Conservation (phyloP, 2,113 vertebrate genomes). For the Hiodon alosoides region DNA sequence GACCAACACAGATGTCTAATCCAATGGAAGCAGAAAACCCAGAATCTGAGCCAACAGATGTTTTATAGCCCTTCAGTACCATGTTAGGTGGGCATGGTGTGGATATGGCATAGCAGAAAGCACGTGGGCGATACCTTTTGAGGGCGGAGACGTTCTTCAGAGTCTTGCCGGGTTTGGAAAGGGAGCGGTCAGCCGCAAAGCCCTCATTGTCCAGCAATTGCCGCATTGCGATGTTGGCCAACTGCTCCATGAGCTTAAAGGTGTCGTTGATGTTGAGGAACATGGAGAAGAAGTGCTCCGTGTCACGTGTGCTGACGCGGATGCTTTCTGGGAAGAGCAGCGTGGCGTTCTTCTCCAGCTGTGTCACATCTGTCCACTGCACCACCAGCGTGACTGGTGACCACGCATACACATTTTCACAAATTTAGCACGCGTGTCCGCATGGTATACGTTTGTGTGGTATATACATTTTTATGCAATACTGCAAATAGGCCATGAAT, state of each 20-base stretch:
- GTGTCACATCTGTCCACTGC: conserved; percentile 89
- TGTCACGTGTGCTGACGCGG: conserved; percentile 80
- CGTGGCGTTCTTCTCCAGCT: conserved; percentile 88
- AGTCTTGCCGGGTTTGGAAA: conserved; percentile 75
- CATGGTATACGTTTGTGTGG: too few species aligned
- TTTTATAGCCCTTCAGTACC: too few species aligned
- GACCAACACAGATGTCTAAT: too few species aligned
- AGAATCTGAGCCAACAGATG: too few species aligned
- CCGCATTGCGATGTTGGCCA: conserved; percentile 92
- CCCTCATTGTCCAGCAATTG: conserved; percentile 85
- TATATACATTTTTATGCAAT: not conserved
- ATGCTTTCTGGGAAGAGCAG: conserved; percentile 91
- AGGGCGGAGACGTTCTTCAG: conserved; percentile 85
- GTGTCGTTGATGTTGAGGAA: conserved; percentile 93
- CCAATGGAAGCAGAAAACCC: too few species aligned
- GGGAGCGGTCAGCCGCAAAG: conserved; percentile 75
- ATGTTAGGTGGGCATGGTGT: too few species aligned
- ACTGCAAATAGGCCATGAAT: not conserved
- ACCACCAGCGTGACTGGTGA: conserved; percentile 82
- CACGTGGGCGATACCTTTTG: conserved; percentile 60
- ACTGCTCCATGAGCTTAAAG: conserved; percentile 94
- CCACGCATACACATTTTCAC: not conserved
- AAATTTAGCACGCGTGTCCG: too few species aligned
- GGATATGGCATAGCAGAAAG: not conserved
- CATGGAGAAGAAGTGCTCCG: conserved; percentile 92